A percentile compares a stretch with the other conserved stretches of the same genome.
Conservation (phyloP, 2,113 vertebrate genomes). For the Mystacornis crossleyi region DNA sequence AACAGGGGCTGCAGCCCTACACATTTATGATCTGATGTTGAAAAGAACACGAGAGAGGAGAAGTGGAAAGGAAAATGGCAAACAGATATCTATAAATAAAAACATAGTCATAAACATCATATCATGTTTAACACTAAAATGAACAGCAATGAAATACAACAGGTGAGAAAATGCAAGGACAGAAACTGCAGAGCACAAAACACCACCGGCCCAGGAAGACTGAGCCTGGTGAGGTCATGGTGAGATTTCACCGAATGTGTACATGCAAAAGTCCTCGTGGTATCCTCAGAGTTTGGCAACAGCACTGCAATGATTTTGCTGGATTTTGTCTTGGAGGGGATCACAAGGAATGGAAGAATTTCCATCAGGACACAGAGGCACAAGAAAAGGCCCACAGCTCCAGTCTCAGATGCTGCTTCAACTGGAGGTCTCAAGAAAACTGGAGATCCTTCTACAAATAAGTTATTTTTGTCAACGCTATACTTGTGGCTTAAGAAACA, state of each 20-base stretch:
- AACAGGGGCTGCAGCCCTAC: not conserved
- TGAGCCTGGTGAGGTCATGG: not conserved
- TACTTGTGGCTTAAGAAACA: not conserved
- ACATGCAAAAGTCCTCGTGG: not conserved
- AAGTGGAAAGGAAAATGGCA: not conserved
- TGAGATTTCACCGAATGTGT: not conserved
- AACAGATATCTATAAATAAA: not conserved
- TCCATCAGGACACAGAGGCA: not conserved
- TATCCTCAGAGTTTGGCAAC: not conserved
- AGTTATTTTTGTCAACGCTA: not conserved
- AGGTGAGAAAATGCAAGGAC: not conserved
- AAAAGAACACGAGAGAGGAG: not conserved
- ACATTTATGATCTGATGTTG: not conserved
- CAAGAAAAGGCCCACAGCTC: not conserved
- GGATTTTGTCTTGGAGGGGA: not conserved
- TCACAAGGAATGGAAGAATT: not conserved
- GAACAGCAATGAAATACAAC: accelerated
- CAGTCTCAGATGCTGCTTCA: not conserved
- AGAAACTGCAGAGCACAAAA: not conserved
- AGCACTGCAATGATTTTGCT: not conserved
- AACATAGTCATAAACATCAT: not conserved
- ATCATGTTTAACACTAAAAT: not conserved
- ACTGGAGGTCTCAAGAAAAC: not conserved
- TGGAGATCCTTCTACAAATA: not conserved
- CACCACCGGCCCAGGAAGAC: not conserved